Evolutionary conservation across 2,888 invertebrate species (phyloP).

Genomic region (Drosophila fulvimacula): DNA sequence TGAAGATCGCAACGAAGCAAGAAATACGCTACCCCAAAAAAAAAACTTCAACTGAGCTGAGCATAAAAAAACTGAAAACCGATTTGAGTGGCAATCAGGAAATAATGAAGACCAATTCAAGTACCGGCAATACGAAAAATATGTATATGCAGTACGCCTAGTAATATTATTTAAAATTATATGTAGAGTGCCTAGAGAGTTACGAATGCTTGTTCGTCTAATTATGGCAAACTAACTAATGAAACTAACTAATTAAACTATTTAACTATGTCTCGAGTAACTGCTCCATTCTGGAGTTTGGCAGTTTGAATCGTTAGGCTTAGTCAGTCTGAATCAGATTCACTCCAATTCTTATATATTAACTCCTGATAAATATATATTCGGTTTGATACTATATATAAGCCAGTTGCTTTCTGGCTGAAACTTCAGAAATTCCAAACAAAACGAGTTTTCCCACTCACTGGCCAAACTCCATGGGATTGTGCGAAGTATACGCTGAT

Average conservation of each 20-base stretch:
- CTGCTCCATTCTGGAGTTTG: neutral
- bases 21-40: constrained; percentile 17
- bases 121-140: neutral
- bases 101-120: neutral
- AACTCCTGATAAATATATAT: neutral
- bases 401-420: neutral
- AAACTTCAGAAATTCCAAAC: neutral
- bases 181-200: too few species aligned
- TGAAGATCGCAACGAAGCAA: constrained; percentile 4
- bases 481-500: neutral
- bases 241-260: neutral
- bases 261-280: neutral
- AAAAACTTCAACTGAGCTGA: neutral
- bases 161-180: neutral
- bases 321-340: neutral
- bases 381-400: neutral
- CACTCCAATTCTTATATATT: neutral
- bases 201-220: too few species aligned
- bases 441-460: neutral
- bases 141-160: neutral
- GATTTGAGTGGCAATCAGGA: neutral
- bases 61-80: neutral
- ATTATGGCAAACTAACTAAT: neutral
- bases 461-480: neutral
- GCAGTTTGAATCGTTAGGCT: neutral